These are phyloP conservation scores for Dendrolimus pini DNA, from an alignment of 2,888 invertebrate species.

Conservation along the genomic window DNA sequence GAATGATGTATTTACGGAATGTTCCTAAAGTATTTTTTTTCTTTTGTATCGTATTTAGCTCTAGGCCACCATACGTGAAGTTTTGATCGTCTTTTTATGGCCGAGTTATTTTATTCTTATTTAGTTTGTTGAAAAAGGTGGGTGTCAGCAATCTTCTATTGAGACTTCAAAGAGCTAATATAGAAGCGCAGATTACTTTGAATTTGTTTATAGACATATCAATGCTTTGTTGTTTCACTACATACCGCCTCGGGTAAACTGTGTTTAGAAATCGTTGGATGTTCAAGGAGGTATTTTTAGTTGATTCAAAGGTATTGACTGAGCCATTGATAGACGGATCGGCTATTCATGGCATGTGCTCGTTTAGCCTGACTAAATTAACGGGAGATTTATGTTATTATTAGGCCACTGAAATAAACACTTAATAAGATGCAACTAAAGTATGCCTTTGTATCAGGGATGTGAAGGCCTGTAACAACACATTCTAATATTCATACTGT, in stretches of 20 bases:
- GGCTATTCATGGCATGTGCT: neutral
- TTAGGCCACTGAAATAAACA: neutral
- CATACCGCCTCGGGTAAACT: neutral
- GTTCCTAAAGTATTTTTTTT: conserved; percentile 29
- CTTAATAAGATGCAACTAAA: neutral
- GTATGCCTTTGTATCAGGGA: no score
- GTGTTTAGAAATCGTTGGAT: neutral
- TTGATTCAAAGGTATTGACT: neutral
- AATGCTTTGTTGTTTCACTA: neutral
- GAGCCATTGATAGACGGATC: neutral
- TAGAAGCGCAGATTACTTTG: neutral
- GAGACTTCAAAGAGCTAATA: conserved; percentile 29
- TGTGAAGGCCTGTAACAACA: no score
- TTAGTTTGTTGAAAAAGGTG: conserved; percentile 31
- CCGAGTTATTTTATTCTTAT: conserved; percentile 44
- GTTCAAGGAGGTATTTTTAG: neutral
- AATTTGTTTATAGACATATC: conserved; percentile 3
- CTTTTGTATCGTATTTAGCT: conserved; percentile 37
- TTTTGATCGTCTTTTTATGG: conserved; percentile 46
- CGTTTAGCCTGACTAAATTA: neutral
- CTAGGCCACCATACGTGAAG: conserved; percentile 33
- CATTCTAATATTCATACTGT: no score
- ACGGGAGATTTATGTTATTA: neutral
- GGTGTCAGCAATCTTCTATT: conserved; percentile 29
- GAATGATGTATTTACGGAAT: conserved; percentile 37